Conservation (phyloP, 2,888 invertebrate species). For the Calameuta idolon region DNA sequence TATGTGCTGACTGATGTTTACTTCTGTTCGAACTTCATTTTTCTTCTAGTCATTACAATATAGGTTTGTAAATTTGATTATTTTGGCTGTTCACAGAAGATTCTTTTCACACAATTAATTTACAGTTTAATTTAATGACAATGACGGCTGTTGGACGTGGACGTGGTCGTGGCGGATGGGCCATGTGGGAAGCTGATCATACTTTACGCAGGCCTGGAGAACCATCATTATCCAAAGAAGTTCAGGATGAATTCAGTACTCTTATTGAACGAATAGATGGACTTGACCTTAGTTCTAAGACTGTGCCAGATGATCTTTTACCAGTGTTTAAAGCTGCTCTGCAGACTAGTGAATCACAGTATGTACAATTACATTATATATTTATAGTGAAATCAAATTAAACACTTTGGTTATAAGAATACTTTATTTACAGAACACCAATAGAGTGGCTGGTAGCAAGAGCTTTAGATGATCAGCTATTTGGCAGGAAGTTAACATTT, state of each 20-base stretch:
- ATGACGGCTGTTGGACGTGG: background rate
- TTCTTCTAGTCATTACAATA: background rate
- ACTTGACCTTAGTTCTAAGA: background rate
- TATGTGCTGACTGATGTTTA: background rate
- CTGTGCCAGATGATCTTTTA: background rate
- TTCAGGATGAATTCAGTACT: background rate
- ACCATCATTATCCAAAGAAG: background rate
- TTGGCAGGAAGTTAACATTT: conserved; percentile 17
- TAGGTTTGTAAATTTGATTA: background rate
- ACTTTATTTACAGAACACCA: conserved; percentile 7
- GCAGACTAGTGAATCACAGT: background rate
- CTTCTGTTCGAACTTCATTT: background rate
- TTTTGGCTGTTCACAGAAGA: background rate
- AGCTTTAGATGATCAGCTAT: conserved; percentile 15
- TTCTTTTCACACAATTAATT: background rate
- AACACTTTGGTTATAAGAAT: background rate
- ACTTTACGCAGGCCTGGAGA: background rate
- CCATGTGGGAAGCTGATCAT: background rate
- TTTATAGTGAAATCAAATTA: background rate
- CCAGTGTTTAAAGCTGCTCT: background rate
- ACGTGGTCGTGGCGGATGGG: background rate
- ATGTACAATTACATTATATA: background rate
- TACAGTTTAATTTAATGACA: background rate
- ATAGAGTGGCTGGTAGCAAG: background rate
- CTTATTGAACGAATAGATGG: background rate